A percentile compares a stretch with the other conserved stretches of the same genome.
Conservation (phyloP, 2,113 vertebrate genomes). For the Malaclemys terrapin region DNA sequence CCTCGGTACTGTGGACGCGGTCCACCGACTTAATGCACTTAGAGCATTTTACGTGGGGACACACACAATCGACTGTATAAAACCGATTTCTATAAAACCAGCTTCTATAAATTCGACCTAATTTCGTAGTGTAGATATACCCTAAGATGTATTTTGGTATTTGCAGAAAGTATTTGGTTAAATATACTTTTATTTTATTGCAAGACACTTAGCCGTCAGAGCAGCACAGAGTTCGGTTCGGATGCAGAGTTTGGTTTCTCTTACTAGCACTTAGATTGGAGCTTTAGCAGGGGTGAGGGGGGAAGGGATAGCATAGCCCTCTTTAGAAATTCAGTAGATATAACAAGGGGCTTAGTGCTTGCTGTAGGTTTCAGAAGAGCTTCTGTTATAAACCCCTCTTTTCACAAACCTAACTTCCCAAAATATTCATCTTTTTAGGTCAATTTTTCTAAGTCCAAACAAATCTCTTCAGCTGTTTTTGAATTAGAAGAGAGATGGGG, state of each 20-base stretch:
- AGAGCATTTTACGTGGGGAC: too few relatives aligned
- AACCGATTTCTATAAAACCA: too few relatives aligned
- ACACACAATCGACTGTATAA: too few relatives aligned
- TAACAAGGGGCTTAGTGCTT: background rate
- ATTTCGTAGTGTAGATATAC: too few relatives aligned
- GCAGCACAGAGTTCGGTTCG: background rate
- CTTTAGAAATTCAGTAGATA: background rate
- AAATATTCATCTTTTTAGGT: constrained; percentile 19
- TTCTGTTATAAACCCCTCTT: background rate
- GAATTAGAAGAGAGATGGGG: constrained; percentile 19
- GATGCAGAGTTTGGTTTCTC: background rate
- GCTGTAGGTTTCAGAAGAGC: background rate
- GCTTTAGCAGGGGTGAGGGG: background rate
- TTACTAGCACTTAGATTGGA: constrained; percentile 41
- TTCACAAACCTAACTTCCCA: background rate
- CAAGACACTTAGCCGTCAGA: background rate
- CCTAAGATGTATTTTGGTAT: background rate
- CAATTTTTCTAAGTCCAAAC: constrained; percentile 12
- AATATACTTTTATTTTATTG: background rate
- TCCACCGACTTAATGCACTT: too few relatives aligned
- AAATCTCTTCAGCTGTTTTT: constrained; percentile 45
- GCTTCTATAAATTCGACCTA: too few relatives aligned
- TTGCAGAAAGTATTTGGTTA: background rate
- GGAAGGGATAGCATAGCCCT: constrained; percentile 26
- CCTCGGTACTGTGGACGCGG: too few relatives aligned